Base-by-base conservation (phyloP, 2,113 vertebrate species). In the Danionella cerebrum region DNA sequence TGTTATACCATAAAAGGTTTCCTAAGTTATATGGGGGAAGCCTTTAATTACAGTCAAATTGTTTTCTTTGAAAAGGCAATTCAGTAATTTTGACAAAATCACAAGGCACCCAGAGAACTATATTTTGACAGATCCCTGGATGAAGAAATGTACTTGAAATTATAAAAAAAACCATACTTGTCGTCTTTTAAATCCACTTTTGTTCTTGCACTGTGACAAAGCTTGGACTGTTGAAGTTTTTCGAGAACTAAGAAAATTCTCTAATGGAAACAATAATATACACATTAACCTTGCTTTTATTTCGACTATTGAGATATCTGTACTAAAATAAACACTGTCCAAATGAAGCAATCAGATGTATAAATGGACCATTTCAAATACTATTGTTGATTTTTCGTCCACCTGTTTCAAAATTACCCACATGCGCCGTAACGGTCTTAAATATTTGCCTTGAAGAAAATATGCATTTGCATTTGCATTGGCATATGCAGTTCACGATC, bases 151-250 rank as follows among this genome's bases (percentile, higher is more conserved):
- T 57, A 42, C 11, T 48, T 1, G 0, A 10, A 53, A 65, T 70
- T 69, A 59, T 79, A 75, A 79, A 70, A 69, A 75, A 78, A 22
- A 25, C 76, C 55, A 45, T 60, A 60, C 73, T 58, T 68, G 67
- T 72, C 80, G 33, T 19, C 25, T 42, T 63, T 35, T 5, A 62
- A 39, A 67, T 45, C 47, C 10, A 1, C 12, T 8, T 38, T 10
- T 38, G n/a, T 31, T 50, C 3, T 9, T 27, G 22, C 22, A 41
- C 22, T 42, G 16, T 11, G n/a, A n/a, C n/a, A n/a, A n/a, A n/a
- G n/a, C n/a, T n/a, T n/a, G n/a, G n/a, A n/a, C n/a, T n/a, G n/a
- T n/a, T n/a, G n/a, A n/a, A 45, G 12, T 12, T 3, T 16, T 11
- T 27, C 21, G 11, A 13, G 6, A 5, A 12, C 4, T 4, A 12